Conservation (phyloP, 2,888 invertebrate species). For the Mystacides longicornis region DNA sequence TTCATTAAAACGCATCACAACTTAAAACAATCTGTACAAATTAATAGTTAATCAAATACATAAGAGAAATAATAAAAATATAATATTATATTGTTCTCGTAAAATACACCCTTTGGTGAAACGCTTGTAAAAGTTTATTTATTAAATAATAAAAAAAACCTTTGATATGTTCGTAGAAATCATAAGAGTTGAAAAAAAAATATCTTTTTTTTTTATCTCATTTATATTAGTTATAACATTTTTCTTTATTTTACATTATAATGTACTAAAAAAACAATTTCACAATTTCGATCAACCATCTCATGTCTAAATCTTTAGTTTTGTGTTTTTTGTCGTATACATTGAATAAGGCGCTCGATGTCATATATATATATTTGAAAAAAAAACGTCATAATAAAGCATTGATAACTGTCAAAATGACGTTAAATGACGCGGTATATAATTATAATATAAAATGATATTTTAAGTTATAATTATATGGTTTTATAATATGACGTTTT, state of each 20-base stretch:
- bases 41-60: neutral
- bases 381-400: slow-evolving; percentile 19
- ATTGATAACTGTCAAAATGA: neutral
- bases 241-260: slow-evolving; percentile 31
- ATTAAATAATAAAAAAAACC: neutral
- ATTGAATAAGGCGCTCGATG: slow-evolving; percentile 60
- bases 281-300: neutral
- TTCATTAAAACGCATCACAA: neutral
- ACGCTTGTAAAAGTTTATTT: neutral
- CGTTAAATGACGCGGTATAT: neutral
- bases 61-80: neutral
- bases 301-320: slow-evolving; percentile 28
- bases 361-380: slow-evolving; percentile 24
- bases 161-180: neutral
- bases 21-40: neutral
- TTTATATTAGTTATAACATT: slow-evolving; percentile 34
- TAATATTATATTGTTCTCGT: too few relatives aligned
- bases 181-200: neutral
- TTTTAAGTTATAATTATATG: too few relatives aligned
- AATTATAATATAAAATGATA: too few relatives aligned
- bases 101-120: neutral
- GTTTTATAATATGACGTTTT: too few relatives aligned
- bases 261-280: slow-evolving; percentile 35
- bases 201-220: slow-evolving; percentile 15
- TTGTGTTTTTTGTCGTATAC: slow-evolving; percentile 54